A percentile compares a stretch with the other conserved stretches of the same genome.
Evolutionary conservation across 1,140 invertebrate genomes (phyloP).

Genomic region (Zaprionus kolodkinae): DNA sequence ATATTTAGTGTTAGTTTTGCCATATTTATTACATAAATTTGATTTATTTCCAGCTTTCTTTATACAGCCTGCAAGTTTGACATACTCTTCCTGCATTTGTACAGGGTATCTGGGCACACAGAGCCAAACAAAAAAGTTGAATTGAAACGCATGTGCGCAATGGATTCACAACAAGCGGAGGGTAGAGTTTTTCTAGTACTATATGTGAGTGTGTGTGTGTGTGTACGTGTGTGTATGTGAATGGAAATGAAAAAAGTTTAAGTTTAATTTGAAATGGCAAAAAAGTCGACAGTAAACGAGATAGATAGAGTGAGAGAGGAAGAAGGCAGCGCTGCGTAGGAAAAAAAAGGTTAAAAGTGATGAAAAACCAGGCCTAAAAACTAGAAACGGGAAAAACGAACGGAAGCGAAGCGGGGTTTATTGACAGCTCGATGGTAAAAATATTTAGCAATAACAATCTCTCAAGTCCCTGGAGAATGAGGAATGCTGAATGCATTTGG

Average conservation of each 20-base stretch:
- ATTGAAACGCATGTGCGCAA: constrained; percentile 78
- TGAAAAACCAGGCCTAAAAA: constrained; percentile 36
- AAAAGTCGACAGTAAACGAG: constrained; percentile 52
- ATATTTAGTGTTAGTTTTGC: too few species aligned
- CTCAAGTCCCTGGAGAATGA: constrained; percentile 26
- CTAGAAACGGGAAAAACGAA: constrained; percentile 6
- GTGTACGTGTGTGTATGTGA: constrained; percentile 49
- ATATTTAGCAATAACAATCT: constrained; percentile 65
- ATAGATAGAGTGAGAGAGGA: too few species aligned
- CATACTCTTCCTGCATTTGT: constrained; percentile 6
- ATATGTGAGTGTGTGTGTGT: constrained; percentile 32
- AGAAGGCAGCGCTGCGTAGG: background rate
- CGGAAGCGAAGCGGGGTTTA: constrained; percentile 49
- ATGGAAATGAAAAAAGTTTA: constrained; percentile 81
- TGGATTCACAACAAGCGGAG: constrained; percentile 42
- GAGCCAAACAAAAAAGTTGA: constrained; percentile 59
- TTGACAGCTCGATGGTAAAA: constrained; percentile 57
- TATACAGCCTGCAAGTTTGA: background rate
- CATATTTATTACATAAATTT: too few species aligned
- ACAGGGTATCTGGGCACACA: constrained; percentile 2
- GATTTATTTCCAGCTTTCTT: background rate
- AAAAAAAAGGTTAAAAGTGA: constrained; percentile 43
- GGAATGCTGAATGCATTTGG: constrained; percentile 20
- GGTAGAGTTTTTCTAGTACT: constrained; percentile 49
- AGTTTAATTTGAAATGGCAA: constrained; percentile 80